A percentile compares a stretch with the other conserved stretches of the same genome.
Evolutionary conservation across 2,888 invertebrate species (phyloP).

Genomic region (Trachelus stipa): DNA sequence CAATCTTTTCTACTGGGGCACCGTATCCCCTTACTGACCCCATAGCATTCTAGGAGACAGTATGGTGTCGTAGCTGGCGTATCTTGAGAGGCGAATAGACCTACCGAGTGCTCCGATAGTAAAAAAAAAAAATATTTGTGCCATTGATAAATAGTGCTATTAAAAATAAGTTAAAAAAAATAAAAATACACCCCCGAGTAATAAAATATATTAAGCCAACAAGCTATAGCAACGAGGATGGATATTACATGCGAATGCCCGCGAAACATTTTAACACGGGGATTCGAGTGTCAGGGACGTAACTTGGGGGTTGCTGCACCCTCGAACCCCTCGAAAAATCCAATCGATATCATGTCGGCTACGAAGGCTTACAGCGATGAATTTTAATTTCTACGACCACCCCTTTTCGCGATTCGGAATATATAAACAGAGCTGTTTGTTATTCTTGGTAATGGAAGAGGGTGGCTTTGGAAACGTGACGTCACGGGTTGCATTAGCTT

Average conservation of each 20-base stretch:
- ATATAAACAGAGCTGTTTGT: conserved; percentile 43
- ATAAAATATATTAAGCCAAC: too few relatives aligned
- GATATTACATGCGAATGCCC: too few relatives aligned
- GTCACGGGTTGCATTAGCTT: too few relatives aligned
- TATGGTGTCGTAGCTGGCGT: not conserved
- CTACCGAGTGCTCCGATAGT: too few relatives aligned
- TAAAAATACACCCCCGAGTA: too few relatives aligned
- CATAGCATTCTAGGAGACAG: conserved; percentile 17
- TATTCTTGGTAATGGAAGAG: conserved; percentile 42
- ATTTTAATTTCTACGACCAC: conserved; percentile 50
- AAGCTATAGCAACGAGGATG: too few relatives aligned
- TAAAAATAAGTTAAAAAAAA: too few relatives aligned
- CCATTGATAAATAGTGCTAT: too few relatives aligned
- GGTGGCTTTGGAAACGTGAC: conserved; percentile 12
- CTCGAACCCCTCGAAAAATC: conserved; percentile 11
- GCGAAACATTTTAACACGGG: too few relatives aligned
- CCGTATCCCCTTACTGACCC: conserved; percentile 6
- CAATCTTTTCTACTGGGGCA: conserved; percentile 50
- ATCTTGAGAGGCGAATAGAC: too few relatives aligned
- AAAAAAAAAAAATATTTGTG: too few relatives aligned
- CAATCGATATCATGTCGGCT: conserved; percentile 37
- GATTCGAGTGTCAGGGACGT: too few relatives aligned
- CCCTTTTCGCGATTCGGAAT: conserved; percentile 32
- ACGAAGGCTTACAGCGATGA: conserved; percentile 37
- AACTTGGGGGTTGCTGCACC: conserved; percentile 6